Percentiles rank a stretch among this genome's conserved stretches.
Conservation (phyloP, 2,797 vertebrate species). For the Thripadectes ignobilis region DNA sequence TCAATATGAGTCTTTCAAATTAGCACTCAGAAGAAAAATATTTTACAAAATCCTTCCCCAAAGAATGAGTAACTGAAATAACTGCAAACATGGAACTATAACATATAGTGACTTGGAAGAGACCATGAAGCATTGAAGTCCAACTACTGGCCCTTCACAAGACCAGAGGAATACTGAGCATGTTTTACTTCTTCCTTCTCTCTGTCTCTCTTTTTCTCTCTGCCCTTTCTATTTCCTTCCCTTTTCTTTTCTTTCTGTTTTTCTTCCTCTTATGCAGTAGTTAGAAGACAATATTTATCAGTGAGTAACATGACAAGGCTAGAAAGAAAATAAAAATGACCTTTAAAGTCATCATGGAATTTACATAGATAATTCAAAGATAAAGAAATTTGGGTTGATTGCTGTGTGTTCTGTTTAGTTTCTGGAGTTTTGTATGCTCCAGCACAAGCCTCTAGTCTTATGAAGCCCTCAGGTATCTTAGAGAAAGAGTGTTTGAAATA, state of each 20-base stretch:
- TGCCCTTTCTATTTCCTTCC: neutral
- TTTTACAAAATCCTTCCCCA: neutral
- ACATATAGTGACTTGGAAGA: neutral
- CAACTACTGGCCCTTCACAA: neutral
- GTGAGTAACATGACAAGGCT: neutral
- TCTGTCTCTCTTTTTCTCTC: neutral
- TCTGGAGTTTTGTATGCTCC: neutral
- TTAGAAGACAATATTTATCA: neutral
- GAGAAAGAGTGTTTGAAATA: neutral
- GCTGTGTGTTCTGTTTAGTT: neutral
- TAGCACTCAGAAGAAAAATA: neutral
- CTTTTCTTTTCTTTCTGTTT: neutral
- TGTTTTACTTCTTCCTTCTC: neutral
- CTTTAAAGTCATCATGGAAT: neutral
- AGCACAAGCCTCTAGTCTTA: neutral
- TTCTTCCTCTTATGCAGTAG: neutral
- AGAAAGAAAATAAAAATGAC: neutral
- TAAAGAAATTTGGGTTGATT: neutral
- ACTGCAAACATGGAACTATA: neutral
- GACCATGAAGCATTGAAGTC: accelerated
- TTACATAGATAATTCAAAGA: neutral
- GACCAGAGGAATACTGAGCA: neutral
- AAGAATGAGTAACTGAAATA: neutral
- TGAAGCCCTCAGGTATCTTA: neutral
- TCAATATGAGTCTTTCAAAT: neutral